Evolutionary conservation across 2,113 vertebrate genomes (phyloP), one percentile per base, ranked within the genome.

Genomic region (Dunckerocampus dactyliophorus): DNA sequence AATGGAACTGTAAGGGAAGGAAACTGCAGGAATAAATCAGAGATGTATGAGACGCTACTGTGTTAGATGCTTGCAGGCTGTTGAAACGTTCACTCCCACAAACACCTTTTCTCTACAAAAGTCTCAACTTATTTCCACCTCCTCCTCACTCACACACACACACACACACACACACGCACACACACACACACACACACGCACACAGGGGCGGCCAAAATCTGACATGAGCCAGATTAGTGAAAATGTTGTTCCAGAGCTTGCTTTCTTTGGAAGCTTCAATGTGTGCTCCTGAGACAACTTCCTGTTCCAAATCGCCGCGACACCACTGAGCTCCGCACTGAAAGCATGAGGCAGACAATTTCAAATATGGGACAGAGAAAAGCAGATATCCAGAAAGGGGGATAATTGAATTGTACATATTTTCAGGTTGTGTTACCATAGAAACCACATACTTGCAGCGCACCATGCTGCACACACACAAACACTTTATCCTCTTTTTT

Each of bases 341-440:
- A 57, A 59, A 50, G 59, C 17, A 0, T 8, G 34, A 61, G 56
- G 8, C 12, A n/a, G 50, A 71, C 42, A 13, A 14, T 69, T 71
- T 66, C 60, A 63, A 69, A 79, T 76, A 53, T 67, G 73, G 75
- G 57, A 52, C 9, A n/a, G 22, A n/a, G 50, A 47, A 59, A 28
- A 65, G 67, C 54, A 72, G 55, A 73, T 66, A 63, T 61, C 14
- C 12, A 59, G 31, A 71, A 77, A 71, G 52, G 50, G 63, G 61
- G 19, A 21, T 79, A 66, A 84, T 71, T 81, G 56, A 70, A 76
- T 77, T 78, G 75, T 80, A 60, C 56, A 67, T 76, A 77, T 75
- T 80, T 82, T 71, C 67, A 70, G 65, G 68, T 74, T 16, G 52
- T 1, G 77, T 86, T 79, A 69, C 84, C 81, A 86, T 81, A 78